phyloP scores from a whole-genome alignment of 2,888 invertebrate genomes.

The Rhagonycha fulva region DNA sequence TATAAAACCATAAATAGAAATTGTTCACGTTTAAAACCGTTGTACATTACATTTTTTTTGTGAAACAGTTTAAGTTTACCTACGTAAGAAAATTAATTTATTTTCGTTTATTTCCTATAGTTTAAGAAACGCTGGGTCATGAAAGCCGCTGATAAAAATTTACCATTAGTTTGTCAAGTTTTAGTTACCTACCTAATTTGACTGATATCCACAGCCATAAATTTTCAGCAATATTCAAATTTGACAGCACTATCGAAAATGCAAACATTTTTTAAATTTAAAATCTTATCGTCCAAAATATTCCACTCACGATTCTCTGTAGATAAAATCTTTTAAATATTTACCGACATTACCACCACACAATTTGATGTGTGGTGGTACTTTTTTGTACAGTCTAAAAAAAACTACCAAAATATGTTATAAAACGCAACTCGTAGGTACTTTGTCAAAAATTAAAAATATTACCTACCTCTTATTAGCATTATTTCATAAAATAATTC shows the following conservation, averaged over 20 bases:
- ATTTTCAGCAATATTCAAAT: not conserved
- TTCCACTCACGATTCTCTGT: not conserved
- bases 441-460: no score
- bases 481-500: not conserved
- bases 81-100: not conserved
- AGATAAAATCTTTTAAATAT: not conserved
- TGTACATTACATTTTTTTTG: not conserved
- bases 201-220: not conserved
- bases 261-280: not conserved
- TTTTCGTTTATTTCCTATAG: not conserved
- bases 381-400: no score
- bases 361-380: not conserved
- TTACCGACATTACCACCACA: not conserved
- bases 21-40: not conserved
- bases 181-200: not conserved
- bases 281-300: not conserved
- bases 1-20: not conserved
- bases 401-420: no score
- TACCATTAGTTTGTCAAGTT: not conserved
- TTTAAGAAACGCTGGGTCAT: not conserved
- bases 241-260: not conserved
- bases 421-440: no score
- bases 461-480: no score
- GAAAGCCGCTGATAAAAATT: not conserved
- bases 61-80: not conserved